Evolutionary conservation across 2,888 invertebrate genomes (phyloP), one percentile per base, ranked within the genome.

Genomic region (Laothoe populi): DNA sequence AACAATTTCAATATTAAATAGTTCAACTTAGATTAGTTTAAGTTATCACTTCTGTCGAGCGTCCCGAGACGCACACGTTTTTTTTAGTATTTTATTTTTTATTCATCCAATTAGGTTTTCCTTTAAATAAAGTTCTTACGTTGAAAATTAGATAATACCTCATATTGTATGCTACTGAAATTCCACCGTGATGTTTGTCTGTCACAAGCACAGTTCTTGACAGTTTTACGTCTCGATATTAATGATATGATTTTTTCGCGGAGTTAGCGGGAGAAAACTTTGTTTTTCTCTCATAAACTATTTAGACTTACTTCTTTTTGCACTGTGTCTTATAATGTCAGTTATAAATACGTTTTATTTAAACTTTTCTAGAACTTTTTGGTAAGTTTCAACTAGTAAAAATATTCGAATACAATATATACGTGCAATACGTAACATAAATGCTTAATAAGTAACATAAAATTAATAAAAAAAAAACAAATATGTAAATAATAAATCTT

Each of bases 221-320:
- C 75, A 77, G 73, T 70, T 75, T 78, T 74, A 76, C 73, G 70
- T 69, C 72, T 67, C 70, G 63, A 69, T 77, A 78, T 78, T 76
- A 77, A 78, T 75, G 78, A 72, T 74, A 77, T 69, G 69, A 72
- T 72, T 66, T 73, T 70, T 66, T 64, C 70, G 69, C 65, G 70
- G 63, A 60, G 60, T 63, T 62, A 65, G 67, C 65, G 69, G 66
- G 60, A 68, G 69, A 59, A 73, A 31, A 73, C 69, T 71, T 69
- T 69, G 73, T 74, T 77, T 75, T 73, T 69, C 48, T 60, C 67
- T 70, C 60, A 4, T 60, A 48, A 66, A 60, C 63, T 58, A 58
- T 64, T 23, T 57, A 46, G 35, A 57, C 31, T 31, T 8, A 44
- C n/a, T 24, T 8, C 21, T 45, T 31, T 38, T 35, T 59, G 2